These are phyloP conservation scores for Nineta flava DNA, from an alignment of 2,888 invertebrate genomes.

Conservation along the genomic window DNA sequence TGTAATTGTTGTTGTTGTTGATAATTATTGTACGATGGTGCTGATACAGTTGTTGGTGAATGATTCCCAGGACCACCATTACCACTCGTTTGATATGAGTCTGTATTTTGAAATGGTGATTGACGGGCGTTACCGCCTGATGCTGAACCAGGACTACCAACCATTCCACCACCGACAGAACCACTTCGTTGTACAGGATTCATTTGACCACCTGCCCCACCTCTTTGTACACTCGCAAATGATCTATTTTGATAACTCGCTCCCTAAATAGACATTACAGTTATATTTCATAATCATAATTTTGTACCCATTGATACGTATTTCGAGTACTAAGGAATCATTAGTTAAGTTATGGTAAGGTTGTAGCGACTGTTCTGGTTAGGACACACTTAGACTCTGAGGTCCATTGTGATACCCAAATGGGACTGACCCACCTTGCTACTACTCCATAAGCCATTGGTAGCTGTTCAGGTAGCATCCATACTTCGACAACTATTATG, in stretches of 20 bases:
- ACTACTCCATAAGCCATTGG: too few species aligned
- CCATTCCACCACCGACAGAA: constrained; percentile 27
- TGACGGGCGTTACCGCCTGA: constrained; percentile 32
- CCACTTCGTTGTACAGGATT: constrained; percentile 17
- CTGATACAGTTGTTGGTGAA: constrained; percentile 33
- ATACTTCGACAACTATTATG: too few species aligned
- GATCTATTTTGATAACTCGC: constrained; percentile 3
- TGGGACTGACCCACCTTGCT: too few species aligned
- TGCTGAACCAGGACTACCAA: constrained; percentile 34
- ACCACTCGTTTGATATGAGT: constrained; percentile 14
- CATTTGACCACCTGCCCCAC: constrained; percentile 14
- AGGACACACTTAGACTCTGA: too few species aligned
- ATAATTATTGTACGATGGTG: constrained; percentile 32
- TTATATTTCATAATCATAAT: background rate
- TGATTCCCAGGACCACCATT: constrained; percentile 23
- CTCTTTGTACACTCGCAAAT: constrained; percentile 10
- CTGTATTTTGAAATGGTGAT: constrained; percentile 30
- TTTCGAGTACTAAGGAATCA: too few species aligned
- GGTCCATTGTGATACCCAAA: too few species aligned
- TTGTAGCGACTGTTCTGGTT: too few species aligned
- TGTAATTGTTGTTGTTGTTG: constrained; percentile 19
- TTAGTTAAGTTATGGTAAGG: too few species aligned
- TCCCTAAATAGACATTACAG: constrained; percentile 1
- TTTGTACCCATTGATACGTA: too few species aligned
- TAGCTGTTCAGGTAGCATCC: too few species aligned